Evolutionary conservation across 2,113 vertebrate genomes (phyloP).

Genomic region (Scophthalmus maximus): DNA sequence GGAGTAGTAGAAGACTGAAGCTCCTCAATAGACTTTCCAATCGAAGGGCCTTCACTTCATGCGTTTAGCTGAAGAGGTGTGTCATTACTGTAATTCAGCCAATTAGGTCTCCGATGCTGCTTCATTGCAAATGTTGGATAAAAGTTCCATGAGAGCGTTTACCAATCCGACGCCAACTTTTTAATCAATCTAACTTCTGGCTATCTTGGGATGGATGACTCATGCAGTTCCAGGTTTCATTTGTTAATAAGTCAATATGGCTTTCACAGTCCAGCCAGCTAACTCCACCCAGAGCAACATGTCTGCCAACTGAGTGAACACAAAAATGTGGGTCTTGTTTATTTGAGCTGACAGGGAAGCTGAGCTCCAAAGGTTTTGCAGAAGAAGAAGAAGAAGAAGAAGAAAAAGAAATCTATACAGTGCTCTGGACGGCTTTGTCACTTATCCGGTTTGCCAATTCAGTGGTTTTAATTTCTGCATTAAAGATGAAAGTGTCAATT

Average conservation of each 20-base stretch:
- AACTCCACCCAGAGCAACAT: conserved; percentile 16
- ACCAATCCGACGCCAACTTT: background rate
- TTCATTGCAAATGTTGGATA: background rate
- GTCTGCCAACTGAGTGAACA: conserved; percentile 29
- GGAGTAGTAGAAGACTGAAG: no score
- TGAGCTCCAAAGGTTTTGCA: conserved; percentile 21
- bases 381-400: background rate
- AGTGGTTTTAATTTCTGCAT: conserved; percentile 65
- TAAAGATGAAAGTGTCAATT: conserved; percentile 67
- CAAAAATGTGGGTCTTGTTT: conserved; percentile 31
- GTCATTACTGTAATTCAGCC: no score
- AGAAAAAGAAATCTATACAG: conserved; percentile 20
- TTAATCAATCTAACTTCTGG: background rate
- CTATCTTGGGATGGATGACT: background rate
- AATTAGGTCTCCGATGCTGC: background rate
- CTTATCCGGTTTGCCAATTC: conserved; percentile 60
- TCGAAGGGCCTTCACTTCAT: no score
- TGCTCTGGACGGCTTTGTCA: conserved; percentile 11
- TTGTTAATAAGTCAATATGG: conserved; percentile 16
- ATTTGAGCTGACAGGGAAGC: conserved; percentile 33
- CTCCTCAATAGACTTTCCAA: no score
- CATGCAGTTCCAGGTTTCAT: background rate
- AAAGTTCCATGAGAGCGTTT: background rate
- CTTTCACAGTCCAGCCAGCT: conserved; percentile 2
- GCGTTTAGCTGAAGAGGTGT: no score